These are phyloP conservation scores for Ursus arctos DNA, from an alignment of 2,113 vertebrate species.

Conservation along the genomic window DNA sequence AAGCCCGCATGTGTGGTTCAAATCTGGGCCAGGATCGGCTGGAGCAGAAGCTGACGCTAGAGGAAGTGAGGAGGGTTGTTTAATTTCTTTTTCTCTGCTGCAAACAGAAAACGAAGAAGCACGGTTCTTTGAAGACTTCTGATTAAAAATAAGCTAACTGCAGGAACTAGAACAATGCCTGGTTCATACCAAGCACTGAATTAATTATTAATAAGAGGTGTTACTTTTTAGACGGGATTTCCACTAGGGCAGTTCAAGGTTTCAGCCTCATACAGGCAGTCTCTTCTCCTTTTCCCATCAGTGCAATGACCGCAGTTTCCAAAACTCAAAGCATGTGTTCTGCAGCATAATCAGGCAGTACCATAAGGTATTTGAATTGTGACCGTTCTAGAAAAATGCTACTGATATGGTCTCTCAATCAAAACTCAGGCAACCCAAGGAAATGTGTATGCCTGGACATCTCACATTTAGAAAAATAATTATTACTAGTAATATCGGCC, in stretches of 20 bases:
- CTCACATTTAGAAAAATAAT: background rate
- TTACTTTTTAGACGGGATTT: background rate
- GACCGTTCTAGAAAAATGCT: background rate
- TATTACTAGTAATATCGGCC: background rate
- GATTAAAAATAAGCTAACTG: background rate
- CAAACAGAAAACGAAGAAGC: background rate
- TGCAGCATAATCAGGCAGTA: background rate
- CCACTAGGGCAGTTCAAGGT: background rate
- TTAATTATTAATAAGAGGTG: background rate
- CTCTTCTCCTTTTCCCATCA: background rate
- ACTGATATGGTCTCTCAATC: background rate
- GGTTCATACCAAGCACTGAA: background rate
- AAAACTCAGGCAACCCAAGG: background rate
- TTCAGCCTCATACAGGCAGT: background rate
- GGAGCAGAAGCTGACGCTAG: background rate
- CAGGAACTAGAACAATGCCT: background rate
- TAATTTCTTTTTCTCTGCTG: slow-evolving; percentile 1
- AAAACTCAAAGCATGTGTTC: background rate
- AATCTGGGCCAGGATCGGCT: background rate
- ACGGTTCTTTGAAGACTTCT: background rate
- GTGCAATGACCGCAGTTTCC: background rate
- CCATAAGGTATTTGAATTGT: background rate
- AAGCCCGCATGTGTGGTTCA: background rate
- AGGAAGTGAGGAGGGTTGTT: background rate
- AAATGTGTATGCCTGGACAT: background rate